Evolutionary conservation across 1,140 invertebrate genomes (phyloP).

Genomic region (Chironomus tepperi): DNA sequence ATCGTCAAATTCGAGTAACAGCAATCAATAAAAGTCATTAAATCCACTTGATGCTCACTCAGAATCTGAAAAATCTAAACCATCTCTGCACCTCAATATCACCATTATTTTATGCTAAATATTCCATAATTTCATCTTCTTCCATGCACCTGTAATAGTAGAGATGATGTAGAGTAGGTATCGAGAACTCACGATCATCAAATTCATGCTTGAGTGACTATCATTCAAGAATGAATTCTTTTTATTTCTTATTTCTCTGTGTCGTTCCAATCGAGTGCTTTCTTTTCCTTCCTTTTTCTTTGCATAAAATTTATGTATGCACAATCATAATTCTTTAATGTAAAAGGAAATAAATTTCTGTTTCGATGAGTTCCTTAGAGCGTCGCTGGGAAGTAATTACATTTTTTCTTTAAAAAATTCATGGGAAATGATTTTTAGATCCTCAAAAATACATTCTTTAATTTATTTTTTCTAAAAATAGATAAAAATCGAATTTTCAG

Average conservation of each 20-base stretch:
- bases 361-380: neutral
- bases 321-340: neutral
- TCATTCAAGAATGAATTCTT: neutral
- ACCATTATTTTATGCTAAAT: too few relatives aligned
- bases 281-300: neutral
- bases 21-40: too few relatives aligned
- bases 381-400: too few relatives aligned
- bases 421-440: neutral
- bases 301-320: constrained; percentile 2
- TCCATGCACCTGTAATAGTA: neutral
- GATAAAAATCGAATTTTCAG: too few relatives aligned
- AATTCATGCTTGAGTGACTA: neutral
- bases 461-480: too few relatives aligned
- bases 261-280: neutral
- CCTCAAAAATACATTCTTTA: too few relatives aligned
- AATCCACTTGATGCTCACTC: too few relatives aligned
- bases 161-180: neutral
- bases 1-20: too few relatives aligned
- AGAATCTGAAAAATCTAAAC: too few relatives aligned
- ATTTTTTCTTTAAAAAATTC: neutral
- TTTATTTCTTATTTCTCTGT: neutral
- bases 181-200: neutral
- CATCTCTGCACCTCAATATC: too few relatives aligned
- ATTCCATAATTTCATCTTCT: too few relatives aligned
- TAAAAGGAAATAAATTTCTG: neutral